These are phyloP conservation scores for Eupsilia transversa DNA, from an alignment of 2,888 invertebrate species.

Conservation along the genomic window DNA sequence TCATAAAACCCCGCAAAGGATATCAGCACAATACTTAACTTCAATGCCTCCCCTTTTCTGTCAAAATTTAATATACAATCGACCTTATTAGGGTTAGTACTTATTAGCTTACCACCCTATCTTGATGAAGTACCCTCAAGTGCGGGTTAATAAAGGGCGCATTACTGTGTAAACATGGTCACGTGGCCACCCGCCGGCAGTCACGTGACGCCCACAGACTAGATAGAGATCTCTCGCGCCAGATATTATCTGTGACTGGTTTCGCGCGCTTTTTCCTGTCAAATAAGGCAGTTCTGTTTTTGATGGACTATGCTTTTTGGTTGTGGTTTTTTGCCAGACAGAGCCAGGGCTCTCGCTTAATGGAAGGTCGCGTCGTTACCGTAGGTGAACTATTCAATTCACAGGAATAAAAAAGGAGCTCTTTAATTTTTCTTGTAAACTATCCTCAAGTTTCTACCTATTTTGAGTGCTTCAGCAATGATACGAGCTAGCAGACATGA, in stretches of 20 bases:
- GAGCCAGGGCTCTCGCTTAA: too few relatives aligned
- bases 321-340: not conserved
- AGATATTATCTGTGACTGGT: constrained; percentile 82
- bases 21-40: constrained; percentile 24
- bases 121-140: constrained; percentile 71
- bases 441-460: not conserved
- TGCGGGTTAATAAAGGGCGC: constrained; percentile 83
- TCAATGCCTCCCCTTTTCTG: constrained; percentile 34
- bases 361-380: not conserved
- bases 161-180: constrained; percentile 83
- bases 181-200: constrained; percentile 82
- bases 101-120: constrained; percentile 70
- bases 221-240: constrained; percentile 84
- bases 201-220: constrained; percentile 81
- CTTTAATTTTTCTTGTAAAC: not conserved
- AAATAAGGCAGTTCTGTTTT: constrained; percentile 57
- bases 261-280: constrained; percentile 78
- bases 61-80: constrained; percentile 68
- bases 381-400: not conserved
- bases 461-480: not conserved
- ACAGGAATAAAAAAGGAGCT: not conserved
- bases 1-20: too few relatives aligned
- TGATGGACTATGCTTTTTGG: constrained; percentile 40
- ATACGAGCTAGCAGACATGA: too few relatives aligned
- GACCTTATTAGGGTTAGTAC: constrained; percentile 67